Conservation (phyloP, 2,888 invertebrate genomes). For the Hydropsyche betteni region DNA sequence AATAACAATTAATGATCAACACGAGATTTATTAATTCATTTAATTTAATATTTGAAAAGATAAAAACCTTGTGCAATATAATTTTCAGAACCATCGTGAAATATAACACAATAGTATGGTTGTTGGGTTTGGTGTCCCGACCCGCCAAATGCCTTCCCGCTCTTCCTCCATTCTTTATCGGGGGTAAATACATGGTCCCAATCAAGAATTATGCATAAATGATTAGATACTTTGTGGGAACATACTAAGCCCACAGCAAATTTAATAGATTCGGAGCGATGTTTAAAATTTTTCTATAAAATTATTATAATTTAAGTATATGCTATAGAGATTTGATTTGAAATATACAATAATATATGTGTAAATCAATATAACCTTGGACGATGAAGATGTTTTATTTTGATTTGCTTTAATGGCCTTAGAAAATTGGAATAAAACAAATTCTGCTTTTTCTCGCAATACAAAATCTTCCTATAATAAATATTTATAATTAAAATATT, state of each 20-base stretch:
- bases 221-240: constrained; percentile 69
- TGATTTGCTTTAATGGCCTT: background rate
- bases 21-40: constrained; percentile 49
- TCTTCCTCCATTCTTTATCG: constrained; percentile 65
- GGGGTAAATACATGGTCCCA: constrained; percentile 72
- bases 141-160: constrained; percentile 63
- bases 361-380: background rate
- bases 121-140: constrained; percentile 66
- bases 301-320: background rate
- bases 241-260: constrained; percentile 79
- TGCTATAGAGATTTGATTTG: no score
- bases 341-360: background rate
- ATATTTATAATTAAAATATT: background rate
- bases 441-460: constrained; percentile 6
- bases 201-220: constrained; percentile 74
- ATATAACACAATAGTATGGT: constrained; percentile 70
- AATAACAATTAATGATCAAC: constrained; percentile 19
- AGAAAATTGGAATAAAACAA: background rate
- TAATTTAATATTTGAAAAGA: background rate
- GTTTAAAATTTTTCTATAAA: background rate
- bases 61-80: constrained; percentile 75
- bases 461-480: background rate
- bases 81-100: constrained; percentile 73
- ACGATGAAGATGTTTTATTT: no score
- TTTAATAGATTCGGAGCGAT: constrained; percentile 51